Evolutionary conservation across 2,888 invertebrate genomes (phyloP).

Genomic region (Drosophila lutescens): DNA sequence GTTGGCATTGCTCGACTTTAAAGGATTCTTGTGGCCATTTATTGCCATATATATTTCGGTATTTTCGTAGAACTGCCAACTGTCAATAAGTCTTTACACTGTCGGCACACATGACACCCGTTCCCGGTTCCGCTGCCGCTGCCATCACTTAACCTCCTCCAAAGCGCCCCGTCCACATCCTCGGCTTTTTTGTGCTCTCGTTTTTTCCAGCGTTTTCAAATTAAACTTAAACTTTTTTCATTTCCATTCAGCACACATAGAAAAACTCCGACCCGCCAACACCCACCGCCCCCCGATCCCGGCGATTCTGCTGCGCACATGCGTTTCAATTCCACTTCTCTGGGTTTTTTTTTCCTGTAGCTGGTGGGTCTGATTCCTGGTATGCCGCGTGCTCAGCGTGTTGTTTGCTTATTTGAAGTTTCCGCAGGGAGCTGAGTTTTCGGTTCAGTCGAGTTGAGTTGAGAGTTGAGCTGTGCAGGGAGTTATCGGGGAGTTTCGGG

Average conservation of each 20-base stretch:
- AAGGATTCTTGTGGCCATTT: conserved; percentile 43
- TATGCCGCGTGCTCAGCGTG: conserved; percentile 68
- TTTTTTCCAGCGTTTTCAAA: conserved; percentile 74
- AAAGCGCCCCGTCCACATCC: conserved; percentile 20
- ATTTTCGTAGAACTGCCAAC: conserved; percentile 37
- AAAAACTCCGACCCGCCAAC: conserved; percentile 44
- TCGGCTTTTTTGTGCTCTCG: conserved; percentile 41
- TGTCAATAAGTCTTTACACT: conserved; percentile 52
- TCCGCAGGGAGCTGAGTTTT: conserved; percentile 44
- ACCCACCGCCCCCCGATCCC: too few species aligned
- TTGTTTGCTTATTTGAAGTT: conserved; percentile 36
- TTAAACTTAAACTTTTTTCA: conserved; percentile 78
- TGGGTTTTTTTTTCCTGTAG: conserved; percentile 5
- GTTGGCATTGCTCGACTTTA: conserved; percentile 32
- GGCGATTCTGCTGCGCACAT: conserved; percentile 60
- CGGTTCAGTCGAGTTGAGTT: conserved; percentile 26
- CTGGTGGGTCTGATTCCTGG: conserved; percentile 55
- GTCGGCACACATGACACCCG: conserved; percentile 45
- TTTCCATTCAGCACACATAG: conserved; percentile 73
- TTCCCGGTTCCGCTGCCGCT: conserved; percentile 11
- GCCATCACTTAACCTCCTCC: conserved; percentile 34
- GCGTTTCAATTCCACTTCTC: conserved; percentile 70
- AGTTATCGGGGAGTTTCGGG: not conserved
- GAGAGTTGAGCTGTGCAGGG: not conserved
- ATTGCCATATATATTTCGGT: conserved; percentile 40